Evolutionary conservation across 2,113 vertebrate genomes (phyloP).

Genomic region (Trogon surrucura): DNA sequence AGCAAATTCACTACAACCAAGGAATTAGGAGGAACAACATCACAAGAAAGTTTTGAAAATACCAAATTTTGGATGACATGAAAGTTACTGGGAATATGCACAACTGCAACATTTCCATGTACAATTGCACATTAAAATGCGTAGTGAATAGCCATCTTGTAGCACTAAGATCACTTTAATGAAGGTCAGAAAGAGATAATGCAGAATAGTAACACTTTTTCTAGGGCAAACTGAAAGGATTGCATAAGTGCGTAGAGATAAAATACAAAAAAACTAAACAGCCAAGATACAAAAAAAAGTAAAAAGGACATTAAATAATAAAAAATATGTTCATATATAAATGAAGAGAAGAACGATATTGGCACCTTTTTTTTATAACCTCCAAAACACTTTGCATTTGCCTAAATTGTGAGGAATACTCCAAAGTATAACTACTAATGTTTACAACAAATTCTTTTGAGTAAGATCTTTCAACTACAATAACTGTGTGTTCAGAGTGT

Average conservation of each 20-base stretch:
- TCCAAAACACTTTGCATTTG: neutral
- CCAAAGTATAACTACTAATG: neutral
- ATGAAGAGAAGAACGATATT: neutral
- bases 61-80: neutral
- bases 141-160: neutral
- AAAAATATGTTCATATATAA: neutral
- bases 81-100: neutral
- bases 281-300: neutral
- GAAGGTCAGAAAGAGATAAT: neutral
- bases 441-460: rapidly evolving
- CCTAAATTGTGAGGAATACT: neutral
- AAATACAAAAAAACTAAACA: neutral
- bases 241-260: neutral
- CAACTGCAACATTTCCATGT: neutral
- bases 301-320: neutral
- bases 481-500: rapidly evolving
- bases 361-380: neutral
- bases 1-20: neutral
- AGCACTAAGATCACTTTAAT: neutral
- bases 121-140: neutral
- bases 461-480: neutral
- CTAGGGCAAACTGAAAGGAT: neutral
- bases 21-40: neutral
- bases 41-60: neutral
- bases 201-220: neutral